Evolutionary conservation across 2,797 vertebrate species (phyloP).

Genomic region (Channallabes apus): DNA sequence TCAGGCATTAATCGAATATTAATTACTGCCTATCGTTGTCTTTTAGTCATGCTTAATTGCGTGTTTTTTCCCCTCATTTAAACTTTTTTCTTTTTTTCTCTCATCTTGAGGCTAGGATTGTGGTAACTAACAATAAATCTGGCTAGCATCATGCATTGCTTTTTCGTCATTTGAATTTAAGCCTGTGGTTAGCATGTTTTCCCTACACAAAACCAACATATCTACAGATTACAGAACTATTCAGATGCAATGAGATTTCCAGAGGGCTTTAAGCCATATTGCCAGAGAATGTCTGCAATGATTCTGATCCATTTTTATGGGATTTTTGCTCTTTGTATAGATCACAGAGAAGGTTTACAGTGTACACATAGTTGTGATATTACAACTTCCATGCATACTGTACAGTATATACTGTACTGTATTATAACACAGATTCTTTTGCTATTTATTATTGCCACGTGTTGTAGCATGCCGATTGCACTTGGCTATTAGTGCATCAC

Average conservation of each 20-base stretch:
- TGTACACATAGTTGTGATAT: background rate
- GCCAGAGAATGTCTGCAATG: background rate
- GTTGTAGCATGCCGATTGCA: background rate
- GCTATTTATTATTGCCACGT: background rate
- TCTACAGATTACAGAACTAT: background rate
- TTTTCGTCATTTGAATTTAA: slow-evolving; percentile 39
- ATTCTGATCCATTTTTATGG: slow-evolving; percentile 41
- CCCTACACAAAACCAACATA: slow-evolving; percentile 39
- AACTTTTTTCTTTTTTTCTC: slow-evolving; percentile 53
- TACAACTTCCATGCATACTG: background rate
- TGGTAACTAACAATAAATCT: slow-evolving; percentile 42
- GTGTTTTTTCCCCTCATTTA: slow-evolving; percentile 61
- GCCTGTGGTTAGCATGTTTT: slow-evolving; percentile 38
- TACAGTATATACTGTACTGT: background rate
- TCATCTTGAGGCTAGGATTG: slow-evolving; percentile 19
- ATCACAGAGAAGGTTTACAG: background rate
- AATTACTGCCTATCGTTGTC: slow-evolving; percentile 77
- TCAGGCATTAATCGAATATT: slow-evolving; percentile 80
- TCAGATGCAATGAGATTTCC: background rate
- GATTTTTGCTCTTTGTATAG: background rate
- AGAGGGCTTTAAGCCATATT: background rate
- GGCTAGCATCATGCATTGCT: background rate
- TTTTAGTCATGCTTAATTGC: slow-evolving; percentile 79
- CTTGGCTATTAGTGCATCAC: background rate
- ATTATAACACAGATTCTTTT: background rate